These are phyloP conservation scores for Noctua comes DNA, from an alignment of 2,888 invertebrate species.

Conservation along the genomic window DNA sequence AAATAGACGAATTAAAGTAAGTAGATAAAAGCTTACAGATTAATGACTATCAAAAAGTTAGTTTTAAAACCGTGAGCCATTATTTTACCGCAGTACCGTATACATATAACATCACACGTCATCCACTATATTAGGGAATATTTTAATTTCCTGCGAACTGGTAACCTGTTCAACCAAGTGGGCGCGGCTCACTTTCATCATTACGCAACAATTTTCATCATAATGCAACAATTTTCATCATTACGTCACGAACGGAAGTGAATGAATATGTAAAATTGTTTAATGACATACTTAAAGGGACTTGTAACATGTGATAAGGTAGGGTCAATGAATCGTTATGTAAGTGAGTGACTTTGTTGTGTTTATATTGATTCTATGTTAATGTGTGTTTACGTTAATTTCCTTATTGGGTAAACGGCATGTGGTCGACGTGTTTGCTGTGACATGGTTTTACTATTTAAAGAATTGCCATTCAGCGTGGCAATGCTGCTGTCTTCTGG, in stretches of 20 bases:
- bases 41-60: neutral
- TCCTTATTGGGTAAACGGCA: slow-evolving; percentile 36
- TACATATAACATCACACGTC: slow-evolving; percentile 7
- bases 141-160: slow-evolving; percentile 70
- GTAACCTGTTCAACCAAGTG: slow-evolving; percentile 41
- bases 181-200: slow-evolving; percentile 70
- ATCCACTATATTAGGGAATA: slow-evolving; percentile 49
- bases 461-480: neutral
- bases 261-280: slow-evolving; percentile 64
- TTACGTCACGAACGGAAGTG: slow-evolving; percentile 68
- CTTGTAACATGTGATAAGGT: slow-evolving; percentile 58
- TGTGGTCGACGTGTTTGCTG: neutral
- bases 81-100: slow-evolving; percentile 26
- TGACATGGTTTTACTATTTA: neutral
- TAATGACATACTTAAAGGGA: slow-evolving; percentile 62
- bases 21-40: slow-evolving; percentile 1
- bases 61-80: slow-evolving; percentile 15
- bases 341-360: slow-evolving; percentile 49
- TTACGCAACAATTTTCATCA: slow-evolving; percentile 71
- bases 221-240: slow-evolving; percentile 62
- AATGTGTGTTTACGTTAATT: slow-evolving; percentile 26
- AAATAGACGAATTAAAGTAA: neutral
- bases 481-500: neutral
- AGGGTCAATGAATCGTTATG: slow-evolving; percentile 57
- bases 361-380: slow-evolving; percentile 41